These are phyloP conservation scores for Drosophila sulfurigaster DNA, from an alignment of 1,140 invertebrate genomes.

Conservation along the genomic window DNA sequence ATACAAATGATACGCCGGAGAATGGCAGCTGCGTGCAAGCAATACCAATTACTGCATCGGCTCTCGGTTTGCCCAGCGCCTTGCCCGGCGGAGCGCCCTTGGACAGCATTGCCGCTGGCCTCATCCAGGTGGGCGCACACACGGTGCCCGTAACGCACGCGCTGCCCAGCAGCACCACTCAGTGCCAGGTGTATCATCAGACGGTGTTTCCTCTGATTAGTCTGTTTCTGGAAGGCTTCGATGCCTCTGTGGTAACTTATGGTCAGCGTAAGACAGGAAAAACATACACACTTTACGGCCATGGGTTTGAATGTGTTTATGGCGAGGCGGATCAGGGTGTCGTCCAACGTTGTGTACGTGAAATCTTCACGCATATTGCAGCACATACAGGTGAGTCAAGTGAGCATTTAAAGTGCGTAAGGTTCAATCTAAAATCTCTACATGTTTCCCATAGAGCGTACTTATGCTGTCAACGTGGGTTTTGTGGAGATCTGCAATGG, in stretches of 20 bases:
- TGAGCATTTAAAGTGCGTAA: background rate
- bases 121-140: conserved; percentile 79
- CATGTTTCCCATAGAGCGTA: conserved; percentile 84
- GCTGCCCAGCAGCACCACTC: conserved; percentile 83
- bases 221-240: conserved; percentile 89
- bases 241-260: conserved; percentile 91
- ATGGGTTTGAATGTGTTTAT: conserved; percentile 88
- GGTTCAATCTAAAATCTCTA: background rate
- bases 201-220: conserved; percentile 86
- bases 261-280: conserved; percentile 92
- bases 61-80: conserved; percentile 81
- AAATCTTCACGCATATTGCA: conserved; percentile 89
- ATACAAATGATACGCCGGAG: conserved; percentile 48
- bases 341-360: conserved; percentile 90
- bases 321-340: conserved; percentile 91
- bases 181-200: conserved; percentile 85
- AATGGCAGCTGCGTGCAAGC: conserved; percentile 87
- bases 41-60: conserved; percentile 86
- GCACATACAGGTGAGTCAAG: conserved; percentile 84
- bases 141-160: conserved; percentile 84
- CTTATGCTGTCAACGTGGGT: conserved; percentile 87
- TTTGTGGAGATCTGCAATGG: conserved; percentile 88
- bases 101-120: conserved; percentile 73
- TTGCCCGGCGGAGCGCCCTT: conserved; percentile 62
- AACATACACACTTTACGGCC: conserved; percentile 91